phyloP scores from a whole-genome alignment of 2,113 vertebrate genomes.

The Ondatra zibethicus region DNA sequence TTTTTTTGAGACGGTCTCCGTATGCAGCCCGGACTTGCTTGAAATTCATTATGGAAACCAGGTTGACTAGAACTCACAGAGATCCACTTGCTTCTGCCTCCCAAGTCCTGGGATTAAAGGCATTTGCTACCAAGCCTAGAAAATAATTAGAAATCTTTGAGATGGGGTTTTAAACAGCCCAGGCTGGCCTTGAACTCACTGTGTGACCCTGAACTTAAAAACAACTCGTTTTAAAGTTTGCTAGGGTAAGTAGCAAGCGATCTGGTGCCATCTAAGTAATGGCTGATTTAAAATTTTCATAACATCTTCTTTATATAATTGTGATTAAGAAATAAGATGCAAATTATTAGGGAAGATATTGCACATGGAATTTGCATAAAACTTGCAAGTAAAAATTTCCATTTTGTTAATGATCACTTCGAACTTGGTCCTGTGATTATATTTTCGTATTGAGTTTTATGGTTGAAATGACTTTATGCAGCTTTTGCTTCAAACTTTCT shows the following conservation, averaged over 20 bases:
- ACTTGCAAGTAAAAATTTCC: slow-evolving; percentile 36
- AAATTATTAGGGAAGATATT: slow-evolving; percentile 48
- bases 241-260: neutral
- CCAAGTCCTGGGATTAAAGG: neutral
- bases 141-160: neutral
- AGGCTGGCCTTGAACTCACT: neutral
- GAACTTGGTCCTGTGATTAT: slow-evolving; percentile 50
- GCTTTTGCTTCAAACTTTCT: slow-evolving; percentile 65
- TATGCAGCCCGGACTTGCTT: neutral
- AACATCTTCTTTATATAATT: slow-evolving; percentile 57
- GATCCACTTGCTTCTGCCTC: neutral
- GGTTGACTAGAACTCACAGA: neutral
- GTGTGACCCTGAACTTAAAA: neutral
- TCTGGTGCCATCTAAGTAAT: slow-evolving; percentile 31
- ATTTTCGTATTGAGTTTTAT: slow-evolving; percentile 54
- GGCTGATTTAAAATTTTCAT: slow-evolving; percentile 42
- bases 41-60: neutral
- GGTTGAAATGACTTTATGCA: slow-evolving; percentile 58
- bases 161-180: neutral
- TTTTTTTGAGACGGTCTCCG: neutral
- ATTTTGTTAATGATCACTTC: slow-evolving; percentile 14
- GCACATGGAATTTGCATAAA: slow-evolving; percentile 54
- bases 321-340: slow-evolving; percentile 46
- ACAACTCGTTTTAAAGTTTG: neutral
- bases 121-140: neutral